Base-by-base conservation (phyloP, 1,140 invertebrate genomes). In the Stegodyphus mimosarum region DNA sequence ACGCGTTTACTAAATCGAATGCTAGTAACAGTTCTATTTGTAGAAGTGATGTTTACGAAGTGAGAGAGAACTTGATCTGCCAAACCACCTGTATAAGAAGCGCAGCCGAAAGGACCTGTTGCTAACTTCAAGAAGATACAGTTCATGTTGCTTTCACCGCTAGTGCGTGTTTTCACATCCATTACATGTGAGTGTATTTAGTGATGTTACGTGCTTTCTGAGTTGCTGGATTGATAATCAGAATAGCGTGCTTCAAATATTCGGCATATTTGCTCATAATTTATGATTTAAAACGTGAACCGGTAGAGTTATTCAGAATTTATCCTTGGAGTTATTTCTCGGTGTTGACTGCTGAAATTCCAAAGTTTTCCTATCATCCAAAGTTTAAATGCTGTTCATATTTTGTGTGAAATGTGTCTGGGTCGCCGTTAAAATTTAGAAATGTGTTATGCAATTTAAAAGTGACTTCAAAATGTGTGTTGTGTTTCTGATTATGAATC, bases 71-170 rank as follows among this genome's bases (percentile, higher is more conserved):
- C 13, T 49, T 73, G 10, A 17, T 15, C 71, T n/a, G 51, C 49
- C 49, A 7, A 73, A 73, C 71, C 51, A 73, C 71, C 71, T 73
- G 71, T 52, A n/a, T 73, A 17, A n/a, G 51, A 17, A 51, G 71
- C 49, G 49, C 72, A 6, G 18, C 55, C 18, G 9, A 17, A 55
- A 17, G 18, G 72, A 74, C 72, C 72, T 74, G 72, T 74, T 74
- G 72, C 72, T 74, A 15, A 15, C 72, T 51, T n/a, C n/a, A n/a
- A 15, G 69, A 49, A 70, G 69, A 70, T 70, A 70, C 18, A 70
- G 69, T 15, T 70, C 33, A 72, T 72, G 70, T 72, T 72, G 70
- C 70, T 72, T 72, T 72, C 70, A 72, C 70, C 70, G 49, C 70
- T 50, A 7, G 15, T 15, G 48, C 69, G 48, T 18, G 13, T 70